These are phyloP conservation scores for Euzetes globulus DNA, from an alignment of 2,888 invertebrate species.

Conservation along the genomic window DNA sequence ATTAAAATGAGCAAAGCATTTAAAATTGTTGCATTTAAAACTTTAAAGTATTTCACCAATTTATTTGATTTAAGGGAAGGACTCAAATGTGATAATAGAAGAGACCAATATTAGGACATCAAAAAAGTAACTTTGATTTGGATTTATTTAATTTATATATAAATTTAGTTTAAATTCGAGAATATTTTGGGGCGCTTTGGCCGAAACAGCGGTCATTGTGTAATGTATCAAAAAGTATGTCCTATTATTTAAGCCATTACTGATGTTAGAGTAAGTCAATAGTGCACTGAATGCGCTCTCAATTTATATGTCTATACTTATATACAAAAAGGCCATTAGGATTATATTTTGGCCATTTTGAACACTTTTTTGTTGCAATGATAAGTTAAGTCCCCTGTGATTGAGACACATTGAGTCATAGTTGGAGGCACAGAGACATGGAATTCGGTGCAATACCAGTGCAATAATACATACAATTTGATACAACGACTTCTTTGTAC, in stretches of 20 bases:
- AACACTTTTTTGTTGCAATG: slow-evolving; percentile 8
- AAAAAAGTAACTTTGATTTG: too few species aligned
- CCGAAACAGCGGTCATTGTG: neutral
- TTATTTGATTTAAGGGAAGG: too few species aligned
- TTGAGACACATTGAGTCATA: slow-evolving; percentile 14
- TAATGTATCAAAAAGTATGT: neutral
- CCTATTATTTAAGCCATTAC: slow-evolving; percentile 17
- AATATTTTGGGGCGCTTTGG: neutral
- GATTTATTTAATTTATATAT: neutral
- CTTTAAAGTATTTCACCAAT: too few species aligned
- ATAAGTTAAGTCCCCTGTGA: slow-evolving; percentile 20
- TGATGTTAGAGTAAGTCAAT: neutral
- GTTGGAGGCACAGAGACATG: slow-evolving; percentile 11
- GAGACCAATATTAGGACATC: too few species aligned
- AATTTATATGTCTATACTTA: slow-evolving; percentile 3
- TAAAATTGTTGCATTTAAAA: too few species aligned
- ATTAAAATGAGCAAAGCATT: too few species aligned
- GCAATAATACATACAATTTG: slow-evolving; percentile 18
- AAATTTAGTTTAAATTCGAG: neutral
- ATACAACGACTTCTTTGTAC: neutral
- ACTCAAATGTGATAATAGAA: too few species aligned
- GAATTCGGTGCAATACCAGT: neutral
- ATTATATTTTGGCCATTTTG: slow-evolving; percentile 27
- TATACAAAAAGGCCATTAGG: slow-evolving; percentile 18
- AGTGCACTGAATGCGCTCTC: neutral